These are phyloP conservation scores for Drepana falcataria DNA, from an alignment of 2,888 invertebrate species.

Conservation along the genomic window DNA sequence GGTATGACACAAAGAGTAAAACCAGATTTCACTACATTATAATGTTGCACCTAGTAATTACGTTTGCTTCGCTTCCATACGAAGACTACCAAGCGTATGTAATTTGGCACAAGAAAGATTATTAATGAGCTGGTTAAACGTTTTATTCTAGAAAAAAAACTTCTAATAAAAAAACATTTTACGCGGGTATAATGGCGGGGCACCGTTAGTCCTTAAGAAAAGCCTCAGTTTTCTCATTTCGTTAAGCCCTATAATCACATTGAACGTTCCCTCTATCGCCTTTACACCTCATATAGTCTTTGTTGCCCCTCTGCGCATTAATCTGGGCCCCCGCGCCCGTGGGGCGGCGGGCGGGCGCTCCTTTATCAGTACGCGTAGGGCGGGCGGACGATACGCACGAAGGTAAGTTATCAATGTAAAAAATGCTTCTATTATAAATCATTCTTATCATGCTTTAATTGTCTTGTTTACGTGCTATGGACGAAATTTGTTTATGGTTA, in stretches of 20 bases:
- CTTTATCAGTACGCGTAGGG: slow-evolving; percentile 29
- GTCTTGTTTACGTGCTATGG: not conserved
- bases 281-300: not conserved
- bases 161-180: too few species aligned
- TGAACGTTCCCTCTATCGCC: not conserved
- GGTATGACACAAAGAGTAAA: too few species aligned
- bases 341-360: slow-evolving; percentile 12
- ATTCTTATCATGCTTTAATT: not conserved
- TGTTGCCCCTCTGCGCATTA: not conserved
- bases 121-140: too few species aligned
- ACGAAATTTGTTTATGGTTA: not conserved
- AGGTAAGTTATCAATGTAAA: not conserved
- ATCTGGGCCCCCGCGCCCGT: slow-evolving; percentile 1
- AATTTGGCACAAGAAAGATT: too few species aligned
- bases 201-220: too few species aligned
- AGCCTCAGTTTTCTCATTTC: not conserved
- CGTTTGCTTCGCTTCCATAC: too few species aligned
- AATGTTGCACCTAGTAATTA: too few species aligned
- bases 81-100: too few species aligned
- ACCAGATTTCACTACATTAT: too few species aligned
- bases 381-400: slow-evolving; percentile 22
- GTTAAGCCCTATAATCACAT: not conserved
- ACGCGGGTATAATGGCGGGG: too few species aligned
- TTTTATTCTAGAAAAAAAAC: too few species aligned
- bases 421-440: not conserved